Evolutionary conservation across 2,888 invertebrate genomes (phyloP).

Genomic region (Capitulum mitella): DNA sequence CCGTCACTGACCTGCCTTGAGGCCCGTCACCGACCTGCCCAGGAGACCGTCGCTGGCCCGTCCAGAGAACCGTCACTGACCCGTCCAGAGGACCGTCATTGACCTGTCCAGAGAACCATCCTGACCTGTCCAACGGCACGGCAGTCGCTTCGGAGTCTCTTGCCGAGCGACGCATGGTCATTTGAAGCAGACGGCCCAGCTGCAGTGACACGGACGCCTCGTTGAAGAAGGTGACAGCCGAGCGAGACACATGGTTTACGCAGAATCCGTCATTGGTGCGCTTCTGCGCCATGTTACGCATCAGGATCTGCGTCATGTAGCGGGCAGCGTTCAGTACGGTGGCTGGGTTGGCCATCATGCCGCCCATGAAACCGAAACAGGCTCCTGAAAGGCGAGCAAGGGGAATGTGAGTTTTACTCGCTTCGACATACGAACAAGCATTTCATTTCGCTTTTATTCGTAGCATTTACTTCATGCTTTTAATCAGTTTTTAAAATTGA

Average conservation of each 20-base stretch:
- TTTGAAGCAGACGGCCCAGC: not conserved
- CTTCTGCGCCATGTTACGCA: slow-evolving; percentile 15
- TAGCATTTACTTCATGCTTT: too few relatives aligned
- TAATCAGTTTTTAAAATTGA: too few relatives aligned
- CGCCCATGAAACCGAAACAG: not conserved
- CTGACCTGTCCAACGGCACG: not conserved
- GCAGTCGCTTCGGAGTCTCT: not conserved
- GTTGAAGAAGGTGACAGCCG: not conserved
- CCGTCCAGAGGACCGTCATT: too few relatives aligned
- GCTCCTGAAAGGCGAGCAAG: not conserved
- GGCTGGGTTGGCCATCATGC: not conserved
- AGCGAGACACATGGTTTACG: not conserved
- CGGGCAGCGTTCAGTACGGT: not conserved
- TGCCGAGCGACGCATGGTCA: not conserved
- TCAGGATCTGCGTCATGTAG: not conserved
- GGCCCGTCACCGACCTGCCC: too few relatives aligned
- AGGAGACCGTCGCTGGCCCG: too few relatives aligned
- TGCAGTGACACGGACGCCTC: not conserved
- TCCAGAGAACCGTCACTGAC: too few relatives aligned
- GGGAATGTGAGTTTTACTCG: too few relatives aligned
- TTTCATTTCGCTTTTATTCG: too few relatives aligned
- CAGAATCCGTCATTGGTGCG: not conserved
- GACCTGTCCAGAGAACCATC: too few relatives aligned
- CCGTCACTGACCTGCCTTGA: too few relatives aligned
- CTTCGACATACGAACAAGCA: too few relatives aligned